Base-by-base conservation (phyloP, 2,797 vertebrate genomes). In the Eidolon dupreanum region DNA sequence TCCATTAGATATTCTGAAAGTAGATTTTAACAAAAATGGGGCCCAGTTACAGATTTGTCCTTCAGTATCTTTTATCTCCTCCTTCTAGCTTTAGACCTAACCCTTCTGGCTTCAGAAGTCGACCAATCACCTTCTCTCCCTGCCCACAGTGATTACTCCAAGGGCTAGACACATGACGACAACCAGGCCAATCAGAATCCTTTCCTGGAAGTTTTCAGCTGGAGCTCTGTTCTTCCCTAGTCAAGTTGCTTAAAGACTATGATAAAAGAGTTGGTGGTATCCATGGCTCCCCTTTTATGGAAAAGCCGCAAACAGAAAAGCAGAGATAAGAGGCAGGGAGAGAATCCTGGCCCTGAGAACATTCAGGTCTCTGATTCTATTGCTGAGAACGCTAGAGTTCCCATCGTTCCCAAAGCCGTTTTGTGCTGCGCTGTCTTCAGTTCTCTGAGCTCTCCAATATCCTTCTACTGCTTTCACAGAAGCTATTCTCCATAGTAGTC, bases 31-130 rank as follows among this genome's bases (percentile, higher is more conserved):
- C 38, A 55, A 79, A 73, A 84, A 55, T 46, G 55, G 53, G 19
- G 15, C 59, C 83, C 17, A 73, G 22, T 59, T 79, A 65, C 8
- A 28, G 0, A 11, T 86, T 79, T 79, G 24, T 24, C 41, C 95
- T 78, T 51, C 10, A 4, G 8, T 57, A 57, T 89, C 26, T n/a
- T 4, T 92, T 66, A 8, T 33, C 15, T 59, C 43, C n/a, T 88
- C n/a, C 46, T 77, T 73, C 65, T 51, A 84, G 65, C 31, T 94
- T 92, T 74, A 91, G 20, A 73, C 28, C 26, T 70, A 49, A 33
- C 17, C 59, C 63, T 57, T 88, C 88, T 75, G 53, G n/a, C n/a
- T 91, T 87, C 46, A 84, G 38, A 94, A 66, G 3, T 73, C 92
- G 22, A 88, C 66, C 33, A 1, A 46, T n/a, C 28, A 28, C 33